phyloP scores from a whole-genome alignment of 1,140 invertebrate genomes.

The Nebria ingens region DNA sequence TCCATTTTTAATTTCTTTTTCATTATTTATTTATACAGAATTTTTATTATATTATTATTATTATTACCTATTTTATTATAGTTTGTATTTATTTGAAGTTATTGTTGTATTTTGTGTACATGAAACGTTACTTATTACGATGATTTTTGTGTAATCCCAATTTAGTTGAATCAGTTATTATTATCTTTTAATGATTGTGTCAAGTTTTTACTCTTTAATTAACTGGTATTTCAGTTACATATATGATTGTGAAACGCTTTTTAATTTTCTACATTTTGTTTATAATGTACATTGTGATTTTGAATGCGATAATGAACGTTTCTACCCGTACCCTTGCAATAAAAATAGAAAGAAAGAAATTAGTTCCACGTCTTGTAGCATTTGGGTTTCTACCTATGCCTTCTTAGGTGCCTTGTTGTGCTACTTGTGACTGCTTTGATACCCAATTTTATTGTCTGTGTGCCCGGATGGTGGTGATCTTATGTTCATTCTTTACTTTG shows the following conservation, averaged over 20 bases:
- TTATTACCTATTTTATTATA: not conserved
- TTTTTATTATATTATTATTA: not conserved
- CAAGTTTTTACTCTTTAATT: not conserved
- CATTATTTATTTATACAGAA: not conserved
- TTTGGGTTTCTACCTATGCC: conserved; percentile 17
- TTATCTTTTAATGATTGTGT: not conserved
- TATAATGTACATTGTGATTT: not conserved
- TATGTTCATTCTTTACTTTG: not conserved
- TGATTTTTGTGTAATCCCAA: not conserved
- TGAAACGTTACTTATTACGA: not conserved
- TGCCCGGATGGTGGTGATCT: not conserved
- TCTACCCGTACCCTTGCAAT: not conserved
- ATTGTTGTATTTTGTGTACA: not conserved
- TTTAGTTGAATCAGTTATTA: not conserved
- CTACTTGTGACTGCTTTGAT: conserved; percentile 3
- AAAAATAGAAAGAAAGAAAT: no score
- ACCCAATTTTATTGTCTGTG: not conserved
- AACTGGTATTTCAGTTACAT: not conserved
- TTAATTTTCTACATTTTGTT: not conserved
- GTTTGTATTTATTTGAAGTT: not conserved
- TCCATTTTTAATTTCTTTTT: not conserved
- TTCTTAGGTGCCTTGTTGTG: conserved; percentile 28
- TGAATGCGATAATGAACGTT: not conserved
- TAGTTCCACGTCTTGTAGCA: not conserved
- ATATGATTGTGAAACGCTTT: not conserved